Evolutionary conservation across 2,113 vertebrate genomes (phyloP).

Genomic region (Jacana jacana): DNA sequence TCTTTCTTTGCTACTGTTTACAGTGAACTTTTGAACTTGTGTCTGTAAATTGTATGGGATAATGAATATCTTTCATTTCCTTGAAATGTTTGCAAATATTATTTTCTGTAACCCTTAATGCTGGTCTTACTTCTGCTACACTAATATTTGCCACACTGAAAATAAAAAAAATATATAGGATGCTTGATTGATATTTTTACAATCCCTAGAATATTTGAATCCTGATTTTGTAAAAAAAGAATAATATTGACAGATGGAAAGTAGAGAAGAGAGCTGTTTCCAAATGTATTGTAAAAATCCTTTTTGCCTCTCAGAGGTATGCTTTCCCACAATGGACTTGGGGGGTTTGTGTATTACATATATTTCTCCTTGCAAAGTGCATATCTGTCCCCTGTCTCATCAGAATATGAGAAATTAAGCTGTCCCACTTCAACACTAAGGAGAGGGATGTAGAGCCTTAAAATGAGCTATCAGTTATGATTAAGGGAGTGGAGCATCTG

Average conservation of each 20-base stretch:
- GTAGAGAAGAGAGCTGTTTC: background rate
- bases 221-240: background rate
- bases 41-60: background rate
- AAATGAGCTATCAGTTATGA: background rate
- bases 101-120: background rate
- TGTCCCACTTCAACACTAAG: background rate
- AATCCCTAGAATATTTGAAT: background rate
- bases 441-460: accelerated
- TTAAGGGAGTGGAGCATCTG: too few species aligned
- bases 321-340: background rate
- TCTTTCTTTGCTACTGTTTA: background rate
- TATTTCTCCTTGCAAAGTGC: background rate
- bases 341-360: background rate
- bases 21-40: background rate
- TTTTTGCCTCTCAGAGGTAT: background rate
- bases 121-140: background rate
- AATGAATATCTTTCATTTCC: background rate
- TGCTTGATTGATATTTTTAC: background rate
- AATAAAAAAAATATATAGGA: background rate
- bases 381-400: background rate
- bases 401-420: background rate
- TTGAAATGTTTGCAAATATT: background rate
- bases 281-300: background rate
- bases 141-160: background rate
- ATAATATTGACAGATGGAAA: background rate